Evolutionary conservation across 1,140 invertebrate species (phyloP).

Genomic region (Marisa cornuarietis): DNA sequence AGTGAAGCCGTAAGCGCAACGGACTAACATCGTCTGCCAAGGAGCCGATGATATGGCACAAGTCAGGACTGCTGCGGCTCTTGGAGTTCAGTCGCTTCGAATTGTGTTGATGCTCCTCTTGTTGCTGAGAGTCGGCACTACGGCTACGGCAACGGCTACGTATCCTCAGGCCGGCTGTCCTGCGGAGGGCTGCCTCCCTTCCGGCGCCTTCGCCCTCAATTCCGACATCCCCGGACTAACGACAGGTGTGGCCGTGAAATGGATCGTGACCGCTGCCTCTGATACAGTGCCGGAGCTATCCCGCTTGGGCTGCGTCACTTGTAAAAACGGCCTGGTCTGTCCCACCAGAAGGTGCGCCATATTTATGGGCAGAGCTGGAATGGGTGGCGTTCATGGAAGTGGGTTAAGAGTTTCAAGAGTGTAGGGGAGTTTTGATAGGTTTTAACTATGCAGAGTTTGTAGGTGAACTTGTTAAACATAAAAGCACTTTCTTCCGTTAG

Average conservation of each 20-base stretch:
- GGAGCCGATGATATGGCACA: too few relatives aligned
- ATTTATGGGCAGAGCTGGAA: neutral
- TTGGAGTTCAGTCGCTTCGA: too few relatives aligned
- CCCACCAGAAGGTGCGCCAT: slow-evolving; percentile 28
- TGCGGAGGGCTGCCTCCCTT: slow-evolving; percentile 38
- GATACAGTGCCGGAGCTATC: neutral
- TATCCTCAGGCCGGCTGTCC: slow-evolving; percentile 33
- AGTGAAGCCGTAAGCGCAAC: too few relatives aligned
- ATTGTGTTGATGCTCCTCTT: too few relatives aligned
- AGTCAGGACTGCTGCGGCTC: too few relatives aligned
- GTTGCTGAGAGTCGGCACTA: too few relatives aligned
- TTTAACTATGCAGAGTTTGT: too few relatives aligned
- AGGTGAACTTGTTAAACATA: too few relatives aligned
- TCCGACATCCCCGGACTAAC: slow-evolving; percentile 15
- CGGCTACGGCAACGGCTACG: neutral
- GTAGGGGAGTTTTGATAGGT: too few relatives aligned
- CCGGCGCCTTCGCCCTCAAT: slow-evolving; percentile 37
- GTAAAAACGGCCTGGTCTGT: slow-evolving; percentile 35
- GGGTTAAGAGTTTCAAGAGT: too few relatives aligned
- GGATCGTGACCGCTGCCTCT: slow-evolving; percentile 1
- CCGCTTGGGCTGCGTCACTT: slow-evolving; percentile 38
- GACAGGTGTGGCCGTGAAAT: neutral
- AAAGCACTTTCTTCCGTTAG: too few relatives aligned
- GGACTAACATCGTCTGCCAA: too few relatives aligned
- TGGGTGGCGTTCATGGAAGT: neutral